Conservation (phyloP, 2,888 invertebrate genomes). For the Orthosia gothica region DNA sequence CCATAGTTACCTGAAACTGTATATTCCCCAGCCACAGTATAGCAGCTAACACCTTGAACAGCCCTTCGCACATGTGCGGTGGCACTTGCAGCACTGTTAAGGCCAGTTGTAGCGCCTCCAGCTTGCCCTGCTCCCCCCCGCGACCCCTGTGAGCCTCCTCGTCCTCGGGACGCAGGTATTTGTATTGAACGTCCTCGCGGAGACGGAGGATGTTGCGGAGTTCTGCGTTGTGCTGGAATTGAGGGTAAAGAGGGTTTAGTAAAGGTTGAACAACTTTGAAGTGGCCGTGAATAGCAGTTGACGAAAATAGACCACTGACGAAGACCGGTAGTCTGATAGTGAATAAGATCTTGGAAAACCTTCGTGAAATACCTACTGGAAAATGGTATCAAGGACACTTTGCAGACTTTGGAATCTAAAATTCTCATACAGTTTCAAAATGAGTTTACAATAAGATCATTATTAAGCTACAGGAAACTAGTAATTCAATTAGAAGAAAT, state of each 20-base stretch:
- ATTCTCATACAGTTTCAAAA: too few species aligned
- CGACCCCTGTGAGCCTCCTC: slow-evolving; percentile 88
- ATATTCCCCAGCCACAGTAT: slow-evolving; percentile 98
- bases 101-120: slow-evolving; percentile 96
- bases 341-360: too few species aligned
- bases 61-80: slow-evolving; percentile 96
- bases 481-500: too few species aligned
- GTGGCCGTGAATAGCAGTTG: too few species aligned
- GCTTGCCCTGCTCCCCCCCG: slow-evolving; percentile 89
- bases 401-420: too few species aligned
- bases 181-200: slow-evolving; percentile 94
- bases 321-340: too few species aligned
- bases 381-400: too few species aligned
- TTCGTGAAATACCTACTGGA: too few species aligned
- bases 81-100: slow-evolving; percentile 97
- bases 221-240: slow-evolving; percentile 93
- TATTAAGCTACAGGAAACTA: too few species aligned
- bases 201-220: slow-evolving; percentile 94
- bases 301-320: not conserved
- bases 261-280: not conserved
- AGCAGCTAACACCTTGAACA: slow-evolving; percentile 97
- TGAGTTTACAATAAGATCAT: too few species aligned
- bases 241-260: not conserved
- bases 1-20: slow-evolving; percentile 93
- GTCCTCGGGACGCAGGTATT: slow-evolving; percentile 96